These are phyloP conservation scores for Tachysurus vachellii DNA, from an alignment of 2,113 vertebrate genomes.

Conservation along the genomic window DNA sequence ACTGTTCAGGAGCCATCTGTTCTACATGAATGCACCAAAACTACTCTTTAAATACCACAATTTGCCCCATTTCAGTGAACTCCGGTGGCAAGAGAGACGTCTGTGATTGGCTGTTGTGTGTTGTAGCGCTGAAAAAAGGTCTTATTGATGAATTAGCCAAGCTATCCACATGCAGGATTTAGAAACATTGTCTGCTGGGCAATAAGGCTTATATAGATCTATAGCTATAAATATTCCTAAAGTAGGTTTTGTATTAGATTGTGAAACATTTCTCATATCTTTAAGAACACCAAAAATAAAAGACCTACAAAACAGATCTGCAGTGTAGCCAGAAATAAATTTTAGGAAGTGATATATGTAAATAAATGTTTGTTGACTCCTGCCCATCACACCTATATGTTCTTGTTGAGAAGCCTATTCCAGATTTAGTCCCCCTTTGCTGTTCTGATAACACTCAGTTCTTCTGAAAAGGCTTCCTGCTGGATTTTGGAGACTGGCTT, in stretches of 20 bases:
- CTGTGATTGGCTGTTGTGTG: background rate
- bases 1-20: slow-evolving; percentile 37
- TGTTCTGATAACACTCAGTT: background rate
- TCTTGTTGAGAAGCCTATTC: background rate
- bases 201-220: background rate
- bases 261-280: background rate
- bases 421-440: background rate
- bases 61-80: slow-evolving; percentile 16
- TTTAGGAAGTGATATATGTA: background rate
- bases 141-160: slow-evolving; percentile 2
- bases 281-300: background rate
- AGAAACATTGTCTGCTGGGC: background rate
- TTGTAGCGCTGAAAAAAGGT: background rate
- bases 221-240: background rate
- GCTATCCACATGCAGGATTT: background rate
- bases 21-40: slow-evolving; percentile 26
- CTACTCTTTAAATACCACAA: background rate
- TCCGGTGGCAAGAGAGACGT: background rate
- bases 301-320: background rate
- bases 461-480: background rate
- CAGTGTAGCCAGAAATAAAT: background rate
- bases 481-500: too few species aligned
- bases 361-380: background rate
- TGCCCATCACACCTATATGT: background rate
- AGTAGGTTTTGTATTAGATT: background rate